phyloP scores from a whole-genome alignment of 2,113 vertebrate species.

The Rhodinocichla rosea region DNA sequence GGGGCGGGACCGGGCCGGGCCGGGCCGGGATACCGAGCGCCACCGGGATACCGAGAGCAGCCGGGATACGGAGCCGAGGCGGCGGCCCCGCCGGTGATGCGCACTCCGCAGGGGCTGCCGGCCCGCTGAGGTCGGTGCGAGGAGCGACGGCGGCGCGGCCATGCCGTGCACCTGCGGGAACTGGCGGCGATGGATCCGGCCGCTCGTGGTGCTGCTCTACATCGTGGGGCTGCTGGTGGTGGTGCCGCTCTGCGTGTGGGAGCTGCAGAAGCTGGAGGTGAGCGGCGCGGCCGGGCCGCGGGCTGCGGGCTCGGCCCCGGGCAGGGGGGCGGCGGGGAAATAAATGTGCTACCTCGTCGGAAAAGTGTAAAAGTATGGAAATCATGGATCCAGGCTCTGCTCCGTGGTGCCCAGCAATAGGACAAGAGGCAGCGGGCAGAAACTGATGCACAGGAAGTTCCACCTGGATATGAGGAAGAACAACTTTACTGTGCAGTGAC shows the following conservation, averaged over 20 bases:
- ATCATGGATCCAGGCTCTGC: not conserved
- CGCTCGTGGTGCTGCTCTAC: constrained; percentile 87
- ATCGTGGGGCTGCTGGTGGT: constrained; percentile 84
- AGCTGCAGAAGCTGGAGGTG: constrained; percentile 90
- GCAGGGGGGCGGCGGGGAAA: accelerated
- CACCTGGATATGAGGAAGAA: not conserved
- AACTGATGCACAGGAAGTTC: not conserved
- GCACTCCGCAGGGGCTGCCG: not conserved
- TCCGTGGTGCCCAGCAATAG: too few relatives aligned
- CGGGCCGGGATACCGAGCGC: not conserved
- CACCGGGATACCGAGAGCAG: not conserved
- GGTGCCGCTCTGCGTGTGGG: constrained; percentile 88
- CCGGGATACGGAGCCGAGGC: not conserved
- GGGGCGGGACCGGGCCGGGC: not conserved
- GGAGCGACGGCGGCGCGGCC: not conserved
- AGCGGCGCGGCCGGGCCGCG: not conserved
- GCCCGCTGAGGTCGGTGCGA: not conserved
- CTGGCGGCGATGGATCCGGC: constrained; percentile 95
- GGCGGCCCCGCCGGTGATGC: not conserved
- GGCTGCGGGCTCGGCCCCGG: not conserved
- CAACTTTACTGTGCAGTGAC: not conserved
- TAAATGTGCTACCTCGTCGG: not conserved
- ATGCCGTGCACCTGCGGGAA: constrained; percentile 95
- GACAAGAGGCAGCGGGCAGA: not conserved
- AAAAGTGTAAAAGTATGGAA: accelerated